Evolutionary conservation across 2,888 invertebrate genomes (phyloP), one percentile per base, ranked within the genome.

Genomic region (Leptopilina myrica): DNA sequence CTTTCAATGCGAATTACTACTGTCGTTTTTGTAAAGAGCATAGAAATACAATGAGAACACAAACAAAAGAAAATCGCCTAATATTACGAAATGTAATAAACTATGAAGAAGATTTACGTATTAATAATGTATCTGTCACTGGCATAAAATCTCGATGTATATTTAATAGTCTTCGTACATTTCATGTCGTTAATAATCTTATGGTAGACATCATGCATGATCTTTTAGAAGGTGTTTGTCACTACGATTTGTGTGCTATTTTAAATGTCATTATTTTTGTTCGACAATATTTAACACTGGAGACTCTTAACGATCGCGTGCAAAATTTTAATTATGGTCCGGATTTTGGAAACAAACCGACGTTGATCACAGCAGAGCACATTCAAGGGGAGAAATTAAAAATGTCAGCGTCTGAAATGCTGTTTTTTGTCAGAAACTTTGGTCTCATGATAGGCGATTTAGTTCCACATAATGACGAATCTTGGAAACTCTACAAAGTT

Each of bases 121-220:
- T 56, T 6, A 78, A 82, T 76, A 76, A 85, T 78, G 67, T 79
- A 14, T 64, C 76, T 9, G 33, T 76, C 33, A 83, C 83, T 26
- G 83, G 84, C 11, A 80, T 85, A 26, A 84, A 82, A 53, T 33
- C 79, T 20, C 49, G 40, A 75, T 81, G 81, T 53, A 15, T 81
- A 46, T 81, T 76, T 59, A 80, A 85, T 77, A 20, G 64, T 7
- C 56, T 84, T 12, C n/a, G 56, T 26, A 62, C 43, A 9, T 84
- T 77, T 66, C 82, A 84, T 64, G 66, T 79, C 1, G 78, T 78
- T 73, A 53, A 15, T 11, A 82, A 83, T 64, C 46, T 78, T 20
- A 67, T 64, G 15, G 66, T 49, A 12, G 82, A 83, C 77, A 49
- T 81, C 12, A 82, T 83, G 79, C 82, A 82, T n/a, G 82, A 83